Conservation (phyloP, 2,113 vertebrate genomes). For the Fukomys damarensis region DNA sequence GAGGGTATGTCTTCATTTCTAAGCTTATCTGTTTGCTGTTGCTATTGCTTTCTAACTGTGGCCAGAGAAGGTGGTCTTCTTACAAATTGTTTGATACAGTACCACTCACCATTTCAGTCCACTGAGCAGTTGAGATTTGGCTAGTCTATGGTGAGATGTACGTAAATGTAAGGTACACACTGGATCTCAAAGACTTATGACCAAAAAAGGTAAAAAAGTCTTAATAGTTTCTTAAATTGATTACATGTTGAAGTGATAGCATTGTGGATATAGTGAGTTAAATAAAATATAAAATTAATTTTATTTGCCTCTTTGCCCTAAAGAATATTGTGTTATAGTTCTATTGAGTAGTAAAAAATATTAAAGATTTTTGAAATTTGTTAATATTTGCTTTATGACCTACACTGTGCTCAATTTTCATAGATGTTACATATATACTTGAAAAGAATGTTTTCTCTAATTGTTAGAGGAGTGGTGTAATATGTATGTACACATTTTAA, state of each 20-base stretch:
- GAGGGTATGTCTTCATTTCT: background rate
- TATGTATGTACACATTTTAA: background rate
- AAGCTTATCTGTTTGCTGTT: background rate
- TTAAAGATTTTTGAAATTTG: background rate
- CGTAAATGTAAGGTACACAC: background rate
- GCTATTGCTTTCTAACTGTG: background rate
- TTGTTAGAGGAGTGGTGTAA: background rate
- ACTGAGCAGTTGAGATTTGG: background rate
- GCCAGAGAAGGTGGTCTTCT: background rate
- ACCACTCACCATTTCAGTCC: background rate
- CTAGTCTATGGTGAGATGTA: background rate
- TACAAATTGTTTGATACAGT: background rate
- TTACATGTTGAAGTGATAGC: background rate
- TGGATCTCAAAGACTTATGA: background rate
- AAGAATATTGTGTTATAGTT: background rate
- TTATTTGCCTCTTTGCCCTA: background rate
- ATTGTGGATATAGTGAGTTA: conserved; percentile 6
- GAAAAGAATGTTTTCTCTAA: background rate
- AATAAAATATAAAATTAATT: conserved; percentile 10
- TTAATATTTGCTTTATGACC: background rate
- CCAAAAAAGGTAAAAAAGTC: background rate
- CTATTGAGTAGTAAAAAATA: background rate
- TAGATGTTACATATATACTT: background rate
- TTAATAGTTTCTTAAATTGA: background rate
- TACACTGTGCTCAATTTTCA: background rate